These are phyloP conservation scores for Crepidodera aurea DNA, from an alignment of 2,888 invertebrate genomes.

Conservation along the genomic window DNA sequence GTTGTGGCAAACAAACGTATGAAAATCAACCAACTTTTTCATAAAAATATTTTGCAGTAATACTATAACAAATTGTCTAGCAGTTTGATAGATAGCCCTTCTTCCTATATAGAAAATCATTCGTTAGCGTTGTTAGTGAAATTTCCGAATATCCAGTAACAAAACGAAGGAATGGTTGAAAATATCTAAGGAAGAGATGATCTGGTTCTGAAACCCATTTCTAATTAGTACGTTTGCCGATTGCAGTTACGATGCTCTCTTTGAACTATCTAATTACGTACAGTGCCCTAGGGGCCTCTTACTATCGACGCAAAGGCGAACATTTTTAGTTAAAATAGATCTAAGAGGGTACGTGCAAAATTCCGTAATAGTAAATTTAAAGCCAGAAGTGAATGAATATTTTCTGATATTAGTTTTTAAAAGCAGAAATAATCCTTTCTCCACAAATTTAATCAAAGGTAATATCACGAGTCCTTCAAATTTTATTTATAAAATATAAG, in stretches of 20 bases:
- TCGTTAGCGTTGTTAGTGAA: not conserved
- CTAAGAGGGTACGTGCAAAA: not conserved
- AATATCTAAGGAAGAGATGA: slow-evolving; percentile 19
- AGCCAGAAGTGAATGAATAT: no score
- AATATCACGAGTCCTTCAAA: no score
- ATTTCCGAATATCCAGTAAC: not conserved
- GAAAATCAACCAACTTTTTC: no score
- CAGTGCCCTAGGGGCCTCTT: slow-evolving; percentile 50
- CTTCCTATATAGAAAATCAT: no score
- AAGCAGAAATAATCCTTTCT: no score
- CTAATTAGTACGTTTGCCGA: slow-evolving; percentile 54
- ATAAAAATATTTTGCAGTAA: not conserved
- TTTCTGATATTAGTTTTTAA: no score
- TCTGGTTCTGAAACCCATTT: slow-evolving; percentile 46
- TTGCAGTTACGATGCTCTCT: slow-evolving; percentile 48
- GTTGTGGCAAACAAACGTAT: no score
- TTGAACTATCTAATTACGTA: slow-evolving; percentile 57
- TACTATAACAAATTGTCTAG: no score
- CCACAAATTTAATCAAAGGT: no score
- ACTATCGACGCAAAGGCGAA: not conserved
- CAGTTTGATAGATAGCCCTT: no score
- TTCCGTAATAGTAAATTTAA: no score
- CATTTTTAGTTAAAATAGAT: not conserved
- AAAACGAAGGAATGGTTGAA: not conserved
- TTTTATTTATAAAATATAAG: no score